A percentile compares a stretch with the other conserved stretches of the same genome.
Evolutionary conservation across 1,140 invertebrate species (phyloP).

Genomic region (Triops longicaudatus): DNA sequence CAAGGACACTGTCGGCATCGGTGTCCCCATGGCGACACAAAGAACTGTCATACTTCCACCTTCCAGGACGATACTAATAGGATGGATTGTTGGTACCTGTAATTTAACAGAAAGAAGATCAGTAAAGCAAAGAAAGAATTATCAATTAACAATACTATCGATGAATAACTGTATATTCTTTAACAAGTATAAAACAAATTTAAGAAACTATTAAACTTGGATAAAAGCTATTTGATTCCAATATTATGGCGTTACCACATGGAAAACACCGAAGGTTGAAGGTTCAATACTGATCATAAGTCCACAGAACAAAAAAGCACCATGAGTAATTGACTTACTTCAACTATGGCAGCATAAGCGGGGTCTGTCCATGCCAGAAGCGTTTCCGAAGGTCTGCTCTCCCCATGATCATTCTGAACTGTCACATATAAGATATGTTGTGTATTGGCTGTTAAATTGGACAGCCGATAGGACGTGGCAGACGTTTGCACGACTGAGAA

Average conservation of each 20-base stretch:
- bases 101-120: slow-evolving; percentile 32
- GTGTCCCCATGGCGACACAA: slow-evolving; percentile 71
- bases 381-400: slow-evolving; percentile 64
- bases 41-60: slow-evolving; percentile 72
- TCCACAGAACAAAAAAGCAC: not conserved
- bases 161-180: not conserved
- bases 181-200: not conserved
- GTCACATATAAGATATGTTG: slow-evolving; percentile 66
- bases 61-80: slow-evolving; percentile 67
- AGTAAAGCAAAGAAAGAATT: not conserved
- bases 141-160: not conserved
- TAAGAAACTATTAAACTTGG: too few relatives aligned
- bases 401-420: slow-evolving; percentile 53
- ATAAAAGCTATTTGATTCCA: too few relatives aligned
- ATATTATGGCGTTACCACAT: not conserved
- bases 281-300: not conserved
- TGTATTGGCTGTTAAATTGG: slow-evolving; percentile 59
- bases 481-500: slow-evolving; percentile 52
- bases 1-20: slow-evolving; percentile 68
- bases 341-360: slow-evolving; percentile 71
- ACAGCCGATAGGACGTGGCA: slow-evolving; percentile 58
- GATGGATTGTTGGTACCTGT: slow-evolving; percentile 68
- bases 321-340: slow-evolving; percentile 46
- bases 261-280: not conserved
- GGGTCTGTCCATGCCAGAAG: slow-evolving; percentile 76